A percentile compares a stretch with the other conserved stretches of the same genome.
phyloP scores from a whole-genome alignment of 2,113 vertebrate species.

The Microtus oregoni region DNA sequence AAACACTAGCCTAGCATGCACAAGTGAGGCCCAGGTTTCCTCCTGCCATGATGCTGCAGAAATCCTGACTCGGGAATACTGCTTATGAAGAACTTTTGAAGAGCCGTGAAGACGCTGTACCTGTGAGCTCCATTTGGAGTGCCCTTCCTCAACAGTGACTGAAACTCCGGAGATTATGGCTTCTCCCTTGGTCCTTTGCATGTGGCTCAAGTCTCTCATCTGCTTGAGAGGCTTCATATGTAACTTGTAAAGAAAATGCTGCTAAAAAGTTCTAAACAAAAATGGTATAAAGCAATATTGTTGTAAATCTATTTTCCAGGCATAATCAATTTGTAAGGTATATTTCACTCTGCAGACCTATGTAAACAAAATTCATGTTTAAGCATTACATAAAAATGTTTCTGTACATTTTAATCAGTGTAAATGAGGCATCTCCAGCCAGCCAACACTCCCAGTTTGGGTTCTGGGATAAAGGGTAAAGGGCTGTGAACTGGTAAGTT shows the following conservation, averaged over 20 bases:
- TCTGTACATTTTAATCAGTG: background rate
- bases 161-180: background rate
- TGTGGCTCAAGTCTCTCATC: background rate
- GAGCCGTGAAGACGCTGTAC: background rate
- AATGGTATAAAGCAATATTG: constrained; percentile 1
- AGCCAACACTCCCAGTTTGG: background rate
- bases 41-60: background rate
- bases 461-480: background rate
- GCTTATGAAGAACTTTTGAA: background rate
- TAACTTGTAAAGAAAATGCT: constrained; percentile 8
- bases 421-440: background rate
- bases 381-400: background rate
- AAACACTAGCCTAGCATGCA: background rate
- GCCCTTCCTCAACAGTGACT: background rate
- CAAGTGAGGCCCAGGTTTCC: background rate
- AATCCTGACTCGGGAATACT: background rate
- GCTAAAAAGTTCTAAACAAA: background rate
- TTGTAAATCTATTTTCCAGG: constrained; percentile 21
- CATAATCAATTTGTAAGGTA: background rate
- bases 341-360: background rate
- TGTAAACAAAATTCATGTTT: constrained; percentile 25
- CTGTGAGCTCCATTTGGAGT: background rate
- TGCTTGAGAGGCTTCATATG: background rate
- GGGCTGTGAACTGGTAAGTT: background rate
- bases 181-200: background rate